Conservation (phyloP, 2,888 invertebrate genomes). For the Amphipyra tragopoginis region DNA sequence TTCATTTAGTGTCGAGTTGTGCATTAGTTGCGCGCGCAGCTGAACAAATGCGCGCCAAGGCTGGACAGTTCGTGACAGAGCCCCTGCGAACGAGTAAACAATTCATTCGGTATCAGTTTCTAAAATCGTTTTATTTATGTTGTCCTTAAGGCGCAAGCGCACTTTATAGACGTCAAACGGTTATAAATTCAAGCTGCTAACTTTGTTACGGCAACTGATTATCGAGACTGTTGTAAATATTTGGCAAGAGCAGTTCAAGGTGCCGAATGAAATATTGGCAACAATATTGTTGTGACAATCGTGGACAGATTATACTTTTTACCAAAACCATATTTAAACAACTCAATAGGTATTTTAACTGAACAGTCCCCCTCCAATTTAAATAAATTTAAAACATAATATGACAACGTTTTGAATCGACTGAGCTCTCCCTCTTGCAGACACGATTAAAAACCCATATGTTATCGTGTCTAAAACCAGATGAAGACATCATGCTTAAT, state of each 20-base stretch:
- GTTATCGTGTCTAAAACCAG: conserved; percentile 10
- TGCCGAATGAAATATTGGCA: conserved; percentile 11
- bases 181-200: conserved; percentile 47
- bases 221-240: conserved; percentile 43
- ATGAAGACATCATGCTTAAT: conserved; percentile 15
- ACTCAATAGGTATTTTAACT: too few relatives aligned
- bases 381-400: too few relatives aligned
- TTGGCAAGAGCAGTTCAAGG: conserved; percentile 28
- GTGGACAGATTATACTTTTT: background rate
- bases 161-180: conserved; percentile 45
- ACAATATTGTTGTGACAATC: background rate
- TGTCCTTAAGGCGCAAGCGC: conserved; percentile 48
- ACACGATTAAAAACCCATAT: conserved; percentile 5
- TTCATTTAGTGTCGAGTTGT: conserved; percentile 54
- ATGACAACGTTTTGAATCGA: background rate
- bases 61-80: conserved; percentile 67
- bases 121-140: conserved; percentile 59
- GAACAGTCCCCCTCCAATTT: too few relatives aligned
- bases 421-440: background rate
- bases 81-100: conserved; percentile 54
- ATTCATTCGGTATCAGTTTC: conserved; percentile 60
- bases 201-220: conserved; percentile 37
- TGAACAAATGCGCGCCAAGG: conserved; percentile 78
- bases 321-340: background rate
- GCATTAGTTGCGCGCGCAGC: conserved; percentile 66